phyloP scores from a whole-genome alignment of 2,888 invertebrate species.

The Anaspis maculata region DNA sequence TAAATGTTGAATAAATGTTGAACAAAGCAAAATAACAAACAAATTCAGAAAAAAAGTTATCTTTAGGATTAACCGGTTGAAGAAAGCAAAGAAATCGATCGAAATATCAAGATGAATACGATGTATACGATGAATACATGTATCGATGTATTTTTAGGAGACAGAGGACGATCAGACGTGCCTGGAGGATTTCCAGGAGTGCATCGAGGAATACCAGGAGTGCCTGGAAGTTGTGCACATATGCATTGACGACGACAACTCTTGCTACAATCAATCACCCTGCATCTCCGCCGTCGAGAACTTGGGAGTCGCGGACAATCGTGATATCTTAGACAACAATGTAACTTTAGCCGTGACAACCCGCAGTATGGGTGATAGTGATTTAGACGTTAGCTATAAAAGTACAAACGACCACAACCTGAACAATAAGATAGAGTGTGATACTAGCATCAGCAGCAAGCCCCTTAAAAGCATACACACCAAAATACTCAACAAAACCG shows the following conservation, averaged over 20 bases:
- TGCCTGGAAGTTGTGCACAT: conserved; percentile 55
- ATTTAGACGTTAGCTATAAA: conserved; percentile 30
- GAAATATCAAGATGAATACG: no score
- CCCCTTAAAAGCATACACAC: conserved; percentile 12
- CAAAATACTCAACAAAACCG: conserved; percentile 14
- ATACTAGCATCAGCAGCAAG: conserved; percentile 6
- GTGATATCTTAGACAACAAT: conserved; percentile 15
- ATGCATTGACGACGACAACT: conserved; percentile 52
- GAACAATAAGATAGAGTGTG: conserved; percentile 17
- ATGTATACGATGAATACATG: no score
- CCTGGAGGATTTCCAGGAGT: conserved; percentile 57
- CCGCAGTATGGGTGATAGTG: conserved; percentile 24
- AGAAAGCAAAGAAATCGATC: no score
- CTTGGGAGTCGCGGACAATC: conserved; percentile 17
- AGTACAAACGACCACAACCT: conserved; percentile 28
- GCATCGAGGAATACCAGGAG: conserved; percentile 56
- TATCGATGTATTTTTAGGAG: conserved; percentile 44
- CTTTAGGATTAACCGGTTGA: no score
- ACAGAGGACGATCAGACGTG: conserved; percentile 55
- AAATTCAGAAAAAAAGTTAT: no score
- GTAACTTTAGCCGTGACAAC: conserved; percentile 1
- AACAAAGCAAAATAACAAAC: no score
- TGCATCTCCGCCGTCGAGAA: conserved; percentile 32
- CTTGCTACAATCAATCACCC: conserved; percentile 40
- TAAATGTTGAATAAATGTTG: conserved; percentile 5